Conservation (phyloP, 2,113 vertebrate species). For the Beaufortia kweichowensis region DNA sequence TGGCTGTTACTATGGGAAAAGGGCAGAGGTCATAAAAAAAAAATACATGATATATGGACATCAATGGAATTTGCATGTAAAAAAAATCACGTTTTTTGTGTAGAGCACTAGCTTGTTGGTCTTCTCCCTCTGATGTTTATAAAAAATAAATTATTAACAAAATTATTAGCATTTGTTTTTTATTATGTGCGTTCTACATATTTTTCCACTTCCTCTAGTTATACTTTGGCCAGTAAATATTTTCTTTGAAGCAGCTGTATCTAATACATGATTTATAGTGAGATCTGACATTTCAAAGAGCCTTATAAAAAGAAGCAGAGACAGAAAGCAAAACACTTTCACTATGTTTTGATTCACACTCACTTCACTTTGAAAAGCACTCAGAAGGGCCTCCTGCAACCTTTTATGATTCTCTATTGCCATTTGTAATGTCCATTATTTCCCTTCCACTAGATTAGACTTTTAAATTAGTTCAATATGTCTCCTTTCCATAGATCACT, state of each 20-base stretch:
- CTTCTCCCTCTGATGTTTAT: no score
- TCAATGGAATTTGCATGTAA: background rate
- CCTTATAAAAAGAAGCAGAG: slow-evolving; percentile 11
- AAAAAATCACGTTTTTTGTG: background rate
- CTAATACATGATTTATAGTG: background rate
- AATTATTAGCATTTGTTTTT: no score
- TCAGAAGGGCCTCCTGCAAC: slow-evolving; percentile 4
- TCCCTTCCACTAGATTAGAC: slow-evolving; percentile 15
- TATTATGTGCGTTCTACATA: no score
- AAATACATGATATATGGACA: background rate
- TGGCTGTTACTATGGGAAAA: background rate
- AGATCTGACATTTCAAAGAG: slow-evolving; percentile 7
- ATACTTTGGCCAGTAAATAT: no score
- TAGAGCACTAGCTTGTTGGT: background rate
- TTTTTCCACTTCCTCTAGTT: no score
- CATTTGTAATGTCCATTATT: slow-evolving; percentile 31
- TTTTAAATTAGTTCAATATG: no score
- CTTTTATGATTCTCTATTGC: slow-evolving; percentile 25
- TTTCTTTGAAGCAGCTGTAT: no score
- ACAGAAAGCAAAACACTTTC: slow-evolving; percentile 1
- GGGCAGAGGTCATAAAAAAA: slow-evolving; percentile 23
- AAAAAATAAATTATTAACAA: no score
- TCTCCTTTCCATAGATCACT: no score
- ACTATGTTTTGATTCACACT: slow-evolving; percentile 37
- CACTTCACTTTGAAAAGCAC: slow-evolving; percentile 32